Evolutionary conservation across 2,797 vertebrate genomes (phyloP).

Genomic region (Cynopterus sphinx): DNA sequence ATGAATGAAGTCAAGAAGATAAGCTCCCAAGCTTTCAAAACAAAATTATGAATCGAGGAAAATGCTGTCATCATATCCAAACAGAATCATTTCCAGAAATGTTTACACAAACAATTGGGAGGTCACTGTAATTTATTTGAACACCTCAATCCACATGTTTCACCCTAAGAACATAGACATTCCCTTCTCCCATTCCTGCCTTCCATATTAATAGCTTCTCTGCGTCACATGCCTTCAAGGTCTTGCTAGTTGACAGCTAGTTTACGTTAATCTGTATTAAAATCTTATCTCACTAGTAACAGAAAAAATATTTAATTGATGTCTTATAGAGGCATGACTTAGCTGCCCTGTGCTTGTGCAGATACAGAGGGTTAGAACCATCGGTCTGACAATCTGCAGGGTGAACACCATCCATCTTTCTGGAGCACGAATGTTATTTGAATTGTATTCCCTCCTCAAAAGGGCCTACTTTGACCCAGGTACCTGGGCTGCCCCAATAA

Average conservation of each 20-base stretch:
- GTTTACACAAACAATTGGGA: not conserved
- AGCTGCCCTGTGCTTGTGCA: not conserved
- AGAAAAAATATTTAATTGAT: conserved; percentile 15
- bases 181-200: not conserved
- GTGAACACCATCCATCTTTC: not conserved
- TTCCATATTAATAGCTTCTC: not conserved
- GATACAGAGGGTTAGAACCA: not conserved
- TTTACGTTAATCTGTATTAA: conserved; percentile 25
- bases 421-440: not conserved
- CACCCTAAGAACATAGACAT: not conserved
- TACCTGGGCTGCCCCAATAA: too few species aligned
- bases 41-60: not conserved
- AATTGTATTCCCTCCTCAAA: not conserved
- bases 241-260: not conserved
- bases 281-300: conserved; percentile 32
- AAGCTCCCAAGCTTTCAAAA: conserved; percentile 11
- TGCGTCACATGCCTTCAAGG: not conserved
- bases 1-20: conserved; percentile 35
- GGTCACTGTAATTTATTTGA: not conserved
- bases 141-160: not conserved
- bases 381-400: not conserved
- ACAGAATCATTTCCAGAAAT: not conserved
- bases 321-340: not conserved
- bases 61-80: not conserved
- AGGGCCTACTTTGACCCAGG: not conserved